A percentile compares a stretch with the other conserved stretches of the same genome.
Evolutionary conservation across 30 jellyfish, hydroid and myxozoan species (phyloP).

Genomic region (Turritopsis dohrnii): DNA sequence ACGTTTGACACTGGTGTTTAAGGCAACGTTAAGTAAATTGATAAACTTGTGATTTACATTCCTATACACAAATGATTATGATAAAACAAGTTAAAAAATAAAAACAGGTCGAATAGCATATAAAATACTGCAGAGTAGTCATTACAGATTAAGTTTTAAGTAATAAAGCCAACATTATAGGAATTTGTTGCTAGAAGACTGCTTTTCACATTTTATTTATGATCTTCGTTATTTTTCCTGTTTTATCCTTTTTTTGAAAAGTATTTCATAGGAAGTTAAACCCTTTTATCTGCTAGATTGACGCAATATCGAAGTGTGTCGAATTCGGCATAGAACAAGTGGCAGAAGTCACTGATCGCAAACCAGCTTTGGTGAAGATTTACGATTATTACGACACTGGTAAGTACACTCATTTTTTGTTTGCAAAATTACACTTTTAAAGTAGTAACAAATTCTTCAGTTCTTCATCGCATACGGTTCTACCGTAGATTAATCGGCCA

Average conservation of each 20-base stretch:
- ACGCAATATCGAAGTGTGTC: slow-evolving; percentile 3
- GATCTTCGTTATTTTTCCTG: background rate
- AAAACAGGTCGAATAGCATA: background rate
- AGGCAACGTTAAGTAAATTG: no score
- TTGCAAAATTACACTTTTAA: background rate
- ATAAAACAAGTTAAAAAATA: background rate
- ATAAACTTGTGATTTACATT: no score
- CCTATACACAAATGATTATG: no score
- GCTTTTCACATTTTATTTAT: background rate
- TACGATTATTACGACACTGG: slow-evolving; percentile 22
- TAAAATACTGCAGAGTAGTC: no score
- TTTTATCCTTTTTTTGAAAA: background rate
- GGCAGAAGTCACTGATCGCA: slow-evolving; percentile 13
- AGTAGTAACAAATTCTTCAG: background rate
- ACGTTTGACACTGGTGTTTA: no score
- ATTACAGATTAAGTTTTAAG: no score
- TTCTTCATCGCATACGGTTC: background rate
- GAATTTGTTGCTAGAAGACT: background rate
- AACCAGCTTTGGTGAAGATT: slow-evolving; percentile 9
- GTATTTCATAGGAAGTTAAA: background rate
- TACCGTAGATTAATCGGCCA: slow-evolving; percentile 11
- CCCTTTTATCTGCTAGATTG: background rate
- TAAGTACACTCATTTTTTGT: background rate
- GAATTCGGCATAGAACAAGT: slow-evolving; percentile 12
- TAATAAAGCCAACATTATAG: no score